Percentiles rank a stretch among this genome's conserved stretches.
Evolutionary conservation across 2,797 vertebrate genomes (phyloP).

Genomic region (Rhinophrynus dorsalis): DNA sequence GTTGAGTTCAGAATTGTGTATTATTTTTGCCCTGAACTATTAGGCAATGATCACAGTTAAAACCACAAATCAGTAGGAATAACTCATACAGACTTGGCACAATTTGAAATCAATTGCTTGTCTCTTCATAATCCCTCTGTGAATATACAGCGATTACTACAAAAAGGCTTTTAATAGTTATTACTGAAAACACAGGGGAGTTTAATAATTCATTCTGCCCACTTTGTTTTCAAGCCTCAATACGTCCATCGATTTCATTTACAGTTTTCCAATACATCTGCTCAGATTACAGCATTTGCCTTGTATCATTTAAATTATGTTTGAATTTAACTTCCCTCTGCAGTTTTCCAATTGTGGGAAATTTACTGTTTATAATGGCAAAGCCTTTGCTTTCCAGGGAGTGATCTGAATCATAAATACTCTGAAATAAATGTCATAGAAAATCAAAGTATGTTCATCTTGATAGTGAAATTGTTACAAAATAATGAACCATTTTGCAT

Average conservation of each 20-base stretch:
- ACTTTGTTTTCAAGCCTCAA: slow-evolving; percentile 47
- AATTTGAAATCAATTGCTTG: slow-evolving; percentile 49
- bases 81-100: slow-evolving; percentile 44
- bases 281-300: slow-evolving; percentile 34
- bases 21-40: slow-evolving; percentile 37
- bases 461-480: too few relatives aligned
- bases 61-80: slow-evolving; percentile 46
- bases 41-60: slow-evolving; percentile 24
- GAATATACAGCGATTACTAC: slow-evolving; percentile 47
- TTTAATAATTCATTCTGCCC: slow-evolving; percentile 48
- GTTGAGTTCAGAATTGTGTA: too few relatives aligned
- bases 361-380: neutral
- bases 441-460: too few relatives aligned
- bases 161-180: slow-evolving; percentile 51
- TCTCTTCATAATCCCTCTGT: slow-evolving; percentile 48
- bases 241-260: slow-evolving; percentile 41
- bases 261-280: slow-evolving; percentile 40
- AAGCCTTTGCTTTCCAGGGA: slow-evolving; percentile 11
- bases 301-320: slow-evolving; percentile 33
- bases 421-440: neutral
- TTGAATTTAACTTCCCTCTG: slow-evolving; percentile 14
- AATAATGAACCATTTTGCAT: too few relatives aligned
- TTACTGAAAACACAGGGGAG: slow-evolving; percentile 48
- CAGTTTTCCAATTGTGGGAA: slow-evolving; percentile 27
- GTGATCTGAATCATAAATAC: neutral